Evolutionary conservation across 2,113 vertebrate genomes (phyloP).

Genomic region (Cynoglossus semilaevis): DNA sequence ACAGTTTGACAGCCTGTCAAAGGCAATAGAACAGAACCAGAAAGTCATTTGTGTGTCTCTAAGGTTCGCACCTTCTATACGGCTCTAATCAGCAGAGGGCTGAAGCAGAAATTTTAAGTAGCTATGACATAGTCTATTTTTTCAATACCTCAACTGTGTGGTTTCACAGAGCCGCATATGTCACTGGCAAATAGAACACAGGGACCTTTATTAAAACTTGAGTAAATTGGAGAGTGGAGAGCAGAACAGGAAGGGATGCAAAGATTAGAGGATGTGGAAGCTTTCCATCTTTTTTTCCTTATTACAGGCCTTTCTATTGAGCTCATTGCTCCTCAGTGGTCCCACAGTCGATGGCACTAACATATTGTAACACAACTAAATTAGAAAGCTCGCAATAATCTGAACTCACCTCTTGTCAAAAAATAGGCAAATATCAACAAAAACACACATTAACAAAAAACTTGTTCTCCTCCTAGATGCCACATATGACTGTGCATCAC

Average conservation of each 20-base stretch:
- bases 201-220: conserved; percentile 42
- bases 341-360: conserved; percentile 22
- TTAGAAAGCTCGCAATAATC: background rate
- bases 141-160: conserved; percentile 51
- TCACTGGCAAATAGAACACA: conserved; percentile 51
- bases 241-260: conserved; percentile 52
- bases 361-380: conserved; percentile 14
- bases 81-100: conserved; percentile 55
- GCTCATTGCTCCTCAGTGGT: conserved; percentile 16
- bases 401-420: background rate
- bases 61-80: conserved; percentile 22
- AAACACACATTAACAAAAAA: background rate
- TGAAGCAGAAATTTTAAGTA: conserved; percentile 32
- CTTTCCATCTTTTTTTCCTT: conserved; percentile 26
- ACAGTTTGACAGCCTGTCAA: conserved; percentile 17
- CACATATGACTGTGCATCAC: conserved; percentile 92
- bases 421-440: background rate
- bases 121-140: conserved; percentile 58
- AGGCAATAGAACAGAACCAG: conserved; percentile 34
- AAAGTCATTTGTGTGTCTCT: conserved; percentile 23
- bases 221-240: conserved; percentile 45
- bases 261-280: conserved; percentile 51
- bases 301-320: conserved; percentile 16
- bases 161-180: conserved; percentile 39
- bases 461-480: conserved; percentile 78